phyloP scores from a whole-genome alignment of 2,888 invertebrate genomes.

The Spodoptera picta region DNA sequence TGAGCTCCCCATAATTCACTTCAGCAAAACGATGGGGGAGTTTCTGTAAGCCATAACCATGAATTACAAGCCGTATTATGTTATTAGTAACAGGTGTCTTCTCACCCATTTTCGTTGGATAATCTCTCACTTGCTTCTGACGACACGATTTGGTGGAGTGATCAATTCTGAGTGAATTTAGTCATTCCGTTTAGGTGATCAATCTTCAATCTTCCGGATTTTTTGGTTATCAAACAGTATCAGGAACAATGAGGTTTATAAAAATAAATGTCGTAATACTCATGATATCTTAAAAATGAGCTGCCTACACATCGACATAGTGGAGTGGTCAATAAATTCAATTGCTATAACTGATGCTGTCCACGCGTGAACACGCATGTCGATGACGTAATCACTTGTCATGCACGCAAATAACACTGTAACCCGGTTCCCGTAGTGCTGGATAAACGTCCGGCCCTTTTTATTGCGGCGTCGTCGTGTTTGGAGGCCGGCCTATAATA shows the following conservation, averaged over 20 bases:
- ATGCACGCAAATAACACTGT: slow-evolving; percentile 67
- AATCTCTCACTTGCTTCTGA: slow-evolving; percentile 25
- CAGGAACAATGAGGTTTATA: no score
- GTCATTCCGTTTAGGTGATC: slow-evolving; percentile 1
- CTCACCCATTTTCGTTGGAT: slow-evolving; percentile 5
- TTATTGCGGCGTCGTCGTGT: slow-evolving; percentile 50
- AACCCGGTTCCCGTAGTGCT: slow-evolving; percentile 62
- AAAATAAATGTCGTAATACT: no score
- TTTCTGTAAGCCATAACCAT: slow-evolving; percentile 8
- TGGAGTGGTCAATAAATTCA: background rate
- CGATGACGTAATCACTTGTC: slow-evolving; percentile 64
- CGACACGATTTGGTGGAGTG: slow-evolving; percentile 34
- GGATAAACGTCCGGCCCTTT: slow-evolving; percentile 53
- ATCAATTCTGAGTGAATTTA: slow-evolving; percentile 25
- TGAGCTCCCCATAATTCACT: background rate
- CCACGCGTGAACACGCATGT: slow-evolving; percentile 30
- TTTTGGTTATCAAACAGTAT: slow-evolving; percentile 7
- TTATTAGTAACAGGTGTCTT: slow-evolving; percentile 42
- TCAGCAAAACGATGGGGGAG: background rate
- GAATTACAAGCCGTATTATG: slow-evolving; percentile 24
- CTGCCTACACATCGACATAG: background rate
- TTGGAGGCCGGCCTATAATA: slow-evolving; percentile 41
- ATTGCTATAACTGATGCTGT: slow-evolving; percentile 7
- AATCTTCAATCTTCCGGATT: slow-evolving; percentile 15
- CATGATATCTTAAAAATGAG: no score